Percentiles rank a stretch among this genome's conserved stretches.
phyloP scores from a whole-genome alignment of 2,888 invertebrate genomes.

The Hipparchia sbordonii region DNA sequence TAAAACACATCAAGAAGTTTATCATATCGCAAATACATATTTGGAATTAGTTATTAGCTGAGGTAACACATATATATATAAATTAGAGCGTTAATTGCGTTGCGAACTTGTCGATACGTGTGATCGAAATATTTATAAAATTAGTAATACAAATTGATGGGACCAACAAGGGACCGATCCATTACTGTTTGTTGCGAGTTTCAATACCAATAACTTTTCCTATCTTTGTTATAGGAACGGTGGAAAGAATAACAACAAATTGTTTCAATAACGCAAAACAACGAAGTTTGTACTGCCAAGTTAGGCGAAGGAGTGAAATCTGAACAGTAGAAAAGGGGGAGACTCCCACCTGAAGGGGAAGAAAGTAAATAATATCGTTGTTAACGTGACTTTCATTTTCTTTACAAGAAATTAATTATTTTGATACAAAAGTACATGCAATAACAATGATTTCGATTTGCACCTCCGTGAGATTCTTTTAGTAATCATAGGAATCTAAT shows the following conservation, averaged over 20 bases:
- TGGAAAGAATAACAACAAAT: constrained; percentile 78
- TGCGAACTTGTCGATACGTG: too few species aligned
- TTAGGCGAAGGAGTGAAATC: constrained; percentile 50
- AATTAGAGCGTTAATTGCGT: neutral
- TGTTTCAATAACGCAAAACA: constrained; percentile 77
- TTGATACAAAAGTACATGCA: neutral
- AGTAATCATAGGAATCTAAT: too few species aligned
- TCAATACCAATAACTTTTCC: constrained; percentile 49
- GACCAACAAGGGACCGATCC: too few species aligned
- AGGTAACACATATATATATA: neutral
- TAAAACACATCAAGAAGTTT: neutral
- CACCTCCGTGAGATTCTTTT: too few species aligned
- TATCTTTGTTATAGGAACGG: constrained; percentile 56
- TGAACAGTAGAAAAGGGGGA: constrained; percentile 40
- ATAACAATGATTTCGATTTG: neutral
- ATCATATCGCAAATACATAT: neutral
- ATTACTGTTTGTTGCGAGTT: constrained; percentile 44
- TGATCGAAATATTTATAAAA: neutral
- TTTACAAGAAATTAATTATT: neutral
- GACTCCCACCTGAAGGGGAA: constrained; percentile 42
- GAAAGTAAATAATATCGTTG: constrained; percentile 35
- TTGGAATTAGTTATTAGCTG: neutral
- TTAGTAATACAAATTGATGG: neutral
- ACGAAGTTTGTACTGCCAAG: constrained; percentile 72
- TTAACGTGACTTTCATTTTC: constrained; percentile 10